Evolutionary conservation across 2,113 vertebrate species (phyloP).

Genomic region (Lophotis ruficrista): DNA sequence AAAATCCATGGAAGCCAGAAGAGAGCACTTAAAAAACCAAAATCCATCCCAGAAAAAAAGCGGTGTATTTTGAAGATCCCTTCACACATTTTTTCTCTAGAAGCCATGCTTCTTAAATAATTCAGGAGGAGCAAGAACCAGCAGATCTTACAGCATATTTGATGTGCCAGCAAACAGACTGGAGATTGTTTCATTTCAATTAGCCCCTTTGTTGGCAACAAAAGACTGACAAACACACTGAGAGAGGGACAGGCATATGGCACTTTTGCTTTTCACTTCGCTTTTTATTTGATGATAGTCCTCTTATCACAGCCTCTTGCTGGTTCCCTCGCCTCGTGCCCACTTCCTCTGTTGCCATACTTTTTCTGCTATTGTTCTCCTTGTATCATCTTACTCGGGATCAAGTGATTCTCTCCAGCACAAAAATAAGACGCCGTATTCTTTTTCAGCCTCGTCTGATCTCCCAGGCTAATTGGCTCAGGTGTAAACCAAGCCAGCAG

Average conservation of each 20-base stretch:
- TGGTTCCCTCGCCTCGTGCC: conserved; percentile 40
- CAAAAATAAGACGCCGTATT: conserved; percentile 77
- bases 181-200: conserved; percentile 87
- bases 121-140: conserved; percentile 85
- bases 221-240: conserved; percentile 85
- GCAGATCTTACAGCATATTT: conserved; percentile 89
- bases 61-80: neutral
- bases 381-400: conserved; percentile 82
- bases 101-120: conserved; percentile 83
- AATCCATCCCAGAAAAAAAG: neutral
- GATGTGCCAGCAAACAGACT: conserved; percentile 88
- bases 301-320: conserved; percentile 68
- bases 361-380: conserved; percentile 72
- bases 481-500: conserved; percentile 91
- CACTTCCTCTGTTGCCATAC: conserved; percentile 66
- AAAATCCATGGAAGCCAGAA: neutral
- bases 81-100: conserved; percentile 28
- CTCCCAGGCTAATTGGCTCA: conserved; percentile 93
- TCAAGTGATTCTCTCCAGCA: conserved; percentile 82
- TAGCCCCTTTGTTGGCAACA: conserved; percentile 90
- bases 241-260: conserved; percentile 74
- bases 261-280: conserved; percentile 70
- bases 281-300: conserved; percentile 55
- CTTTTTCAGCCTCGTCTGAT: conserved; percentile 82
- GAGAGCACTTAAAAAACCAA: neutral